Evolutionary conservation across 2,113 vertebrate genomes (phyloP).

Genomic region (Poecilia latipinna): DNA sequence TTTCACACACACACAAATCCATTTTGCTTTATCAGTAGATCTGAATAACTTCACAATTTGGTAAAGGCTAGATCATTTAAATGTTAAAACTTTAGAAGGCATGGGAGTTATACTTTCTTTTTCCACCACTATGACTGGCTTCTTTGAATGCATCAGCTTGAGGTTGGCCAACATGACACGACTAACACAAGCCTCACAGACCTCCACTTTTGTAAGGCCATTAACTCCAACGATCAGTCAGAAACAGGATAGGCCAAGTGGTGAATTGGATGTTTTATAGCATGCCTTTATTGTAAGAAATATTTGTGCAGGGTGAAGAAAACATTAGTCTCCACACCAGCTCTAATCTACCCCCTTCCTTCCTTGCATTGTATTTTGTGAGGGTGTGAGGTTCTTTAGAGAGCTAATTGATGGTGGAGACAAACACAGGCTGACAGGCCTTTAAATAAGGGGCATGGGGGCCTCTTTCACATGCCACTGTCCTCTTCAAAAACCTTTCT

Average conservation of each 20-base stretch:
- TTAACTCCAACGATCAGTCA: constrained; percentile 49
- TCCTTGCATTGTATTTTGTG: constrained; percentile 69
- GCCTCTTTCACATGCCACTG: constrained; percentile 68
- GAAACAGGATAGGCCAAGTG: constrained; percentile 42
- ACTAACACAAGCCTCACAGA: constrained; percentile 23
- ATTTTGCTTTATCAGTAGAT: neutral
- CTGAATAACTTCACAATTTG: neutral
- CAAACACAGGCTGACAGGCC: constrained; percentile 67
- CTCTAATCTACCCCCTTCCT: constrained; percentile 65
- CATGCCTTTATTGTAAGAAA: constrained; percentile 64
- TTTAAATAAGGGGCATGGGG: constrained; percentile 49
- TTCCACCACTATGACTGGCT: neutral
- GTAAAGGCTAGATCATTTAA: neutral
- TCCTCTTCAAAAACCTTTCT: constrained; percentile 55
- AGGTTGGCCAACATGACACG: constrained; percentile 27
- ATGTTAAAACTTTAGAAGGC: neutral
- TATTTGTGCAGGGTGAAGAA: constrained; percentile 73
- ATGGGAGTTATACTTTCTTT: neutral
- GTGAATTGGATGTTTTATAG: constrained; percentile 50
- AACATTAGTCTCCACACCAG: constrained; percentile 53
- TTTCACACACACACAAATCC: neutral
- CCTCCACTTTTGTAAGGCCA: constrained; percentile 32
- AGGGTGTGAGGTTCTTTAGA: constrained; percentile 68
- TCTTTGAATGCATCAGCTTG: constrained; percentile 17
- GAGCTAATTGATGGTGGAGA: constrained; percentile 62